Percentiles rank a stretch among this genome's conserved stretches.
Evolutionary conservation across 2,113 vertebrate genomes (phyloP).

Genomic region (Clarias magur): DNA sequence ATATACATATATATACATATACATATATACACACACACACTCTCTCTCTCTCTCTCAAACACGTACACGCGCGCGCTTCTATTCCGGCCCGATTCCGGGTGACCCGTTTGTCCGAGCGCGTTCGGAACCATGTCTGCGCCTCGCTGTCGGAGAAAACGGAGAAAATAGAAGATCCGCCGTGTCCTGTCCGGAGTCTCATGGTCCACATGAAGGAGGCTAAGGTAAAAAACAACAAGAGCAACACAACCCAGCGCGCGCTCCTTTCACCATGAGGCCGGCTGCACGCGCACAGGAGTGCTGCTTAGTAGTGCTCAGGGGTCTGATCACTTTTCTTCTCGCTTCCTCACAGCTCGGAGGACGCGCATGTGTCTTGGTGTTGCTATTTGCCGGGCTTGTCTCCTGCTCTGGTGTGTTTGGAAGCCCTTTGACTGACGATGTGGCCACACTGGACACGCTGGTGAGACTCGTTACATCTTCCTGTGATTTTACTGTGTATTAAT

Average conservation of each 20-base stretch:
- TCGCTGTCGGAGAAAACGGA: slow-evolving; percentile 27
- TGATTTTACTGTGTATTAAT: neutral
- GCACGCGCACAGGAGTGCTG: too few relatives aligned
- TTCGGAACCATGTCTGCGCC: slow-evolving; percentile 53
- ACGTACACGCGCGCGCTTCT: neutral
- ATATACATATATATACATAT: neutral
- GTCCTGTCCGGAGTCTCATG: slow-evolving; percentile 36
- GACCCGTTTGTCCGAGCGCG: slow-evolving; percentile 7
- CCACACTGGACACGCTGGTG: slow-evolving; percentile 56
- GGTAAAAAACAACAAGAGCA: slow-evolving; percentile 20
- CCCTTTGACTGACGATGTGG: slow-evolving; percentile 60
- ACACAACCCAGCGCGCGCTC: neutral
- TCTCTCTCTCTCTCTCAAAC: too few relatives aligned
- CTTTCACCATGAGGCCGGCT: neutral
- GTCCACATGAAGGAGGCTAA: slow-evolving; percentile 58
- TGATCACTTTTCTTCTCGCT: neutral
- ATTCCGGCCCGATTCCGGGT: slow-evolving; percentile 16
- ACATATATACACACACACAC: neutral
- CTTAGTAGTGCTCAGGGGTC: too few relatives aligned
- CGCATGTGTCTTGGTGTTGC: slow-evolving; percentile 56
- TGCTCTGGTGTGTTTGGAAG: slow-evolving; percentile 55
- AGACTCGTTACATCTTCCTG: neutral
- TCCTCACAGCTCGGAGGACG: slow-evolving; percentile 54
- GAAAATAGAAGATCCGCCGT: slow-evolving; percentile 32
- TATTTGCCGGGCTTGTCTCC: slow-evolving; percentile 53